These are phyloP conservation scores for Paragorgia papillata DNA, from an alignment of 92 coral and sea anemone species.

Conservation along the genomic window DNA sequence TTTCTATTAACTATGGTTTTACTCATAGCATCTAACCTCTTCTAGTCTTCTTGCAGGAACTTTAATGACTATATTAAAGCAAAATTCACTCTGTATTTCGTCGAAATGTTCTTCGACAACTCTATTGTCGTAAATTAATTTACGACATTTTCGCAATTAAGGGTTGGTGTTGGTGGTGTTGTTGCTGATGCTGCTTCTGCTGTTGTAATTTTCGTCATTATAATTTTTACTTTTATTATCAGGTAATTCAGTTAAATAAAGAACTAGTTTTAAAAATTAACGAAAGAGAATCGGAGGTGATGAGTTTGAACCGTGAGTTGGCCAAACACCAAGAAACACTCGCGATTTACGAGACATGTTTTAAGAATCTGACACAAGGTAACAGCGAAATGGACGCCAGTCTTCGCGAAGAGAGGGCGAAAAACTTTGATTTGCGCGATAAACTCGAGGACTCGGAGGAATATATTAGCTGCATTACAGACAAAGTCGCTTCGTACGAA, in stretches of 20 bases:
- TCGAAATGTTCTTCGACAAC: no score
- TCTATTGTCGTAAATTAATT: no score
- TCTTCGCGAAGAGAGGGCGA: slow-evolving; percentile 19
- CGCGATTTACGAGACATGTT: slow-evolving; percentile 32
- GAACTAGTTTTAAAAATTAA: slow-evolving; percentile 30
- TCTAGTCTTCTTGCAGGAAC: no score
- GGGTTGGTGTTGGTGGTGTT: no score
- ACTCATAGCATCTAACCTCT: no score
- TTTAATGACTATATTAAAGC: no score
- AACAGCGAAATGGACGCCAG: slow-evolving; percentile 14
- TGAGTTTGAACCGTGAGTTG: slow-evolving; percentile 32
- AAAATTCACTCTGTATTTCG: no score
- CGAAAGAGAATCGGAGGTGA: slow-evolving; percentile 28
- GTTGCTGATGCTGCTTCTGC: no score
- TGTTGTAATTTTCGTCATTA: no score
- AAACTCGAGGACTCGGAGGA: slow-evolving; percentile 33
- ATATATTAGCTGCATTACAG: slow-evolving; percentile 33
- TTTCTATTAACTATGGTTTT: no score
- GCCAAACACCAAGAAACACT: slow-evolving; percentile 33
- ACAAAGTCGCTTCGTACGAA: slow-evolving; percentile 43
- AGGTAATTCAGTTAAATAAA: not conserved
- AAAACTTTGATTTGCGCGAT: slow-evolving; percentile 15
- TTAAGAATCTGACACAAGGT: slow-evolving; percentile 17
- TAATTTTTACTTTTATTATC: no score
- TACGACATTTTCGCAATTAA: no score